Evolutionary conservation across 1,140 invertebrate species (phyloP).

Genomic region (Drosophila ohnishii): DNA sequence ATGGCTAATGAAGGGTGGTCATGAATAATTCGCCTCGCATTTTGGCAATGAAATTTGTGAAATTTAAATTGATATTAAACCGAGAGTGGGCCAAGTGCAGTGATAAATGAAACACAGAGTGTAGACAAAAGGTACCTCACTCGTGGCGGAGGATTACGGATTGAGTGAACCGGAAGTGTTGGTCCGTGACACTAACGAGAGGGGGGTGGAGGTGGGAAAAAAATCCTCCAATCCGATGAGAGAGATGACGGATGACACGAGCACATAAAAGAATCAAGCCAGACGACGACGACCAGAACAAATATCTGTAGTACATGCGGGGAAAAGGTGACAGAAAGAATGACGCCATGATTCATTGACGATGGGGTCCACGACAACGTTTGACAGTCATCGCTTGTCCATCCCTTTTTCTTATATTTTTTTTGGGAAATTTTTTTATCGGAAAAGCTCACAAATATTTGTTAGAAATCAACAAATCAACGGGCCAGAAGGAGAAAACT

Average conservation of each 20-base stretch:
- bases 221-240: conserved; percentile 11
- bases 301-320: conserved; percentile 18
- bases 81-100: conserved; percentile 25
- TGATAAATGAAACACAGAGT: conserved; percentile 27
- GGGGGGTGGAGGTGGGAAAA: not conserved
- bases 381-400: conserved; percentile 62
- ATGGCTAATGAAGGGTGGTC: conserved; percentile 46
- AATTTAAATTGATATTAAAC: conserved; percentile 76
- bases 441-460: conserved; percentile 72
- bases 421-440: conserved; percentile 30
- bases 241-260: conserved; percentile 66
- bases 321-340: conserved; percentile 34
- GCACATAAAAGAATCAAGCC: conserved; percentile 48
- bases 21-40: conserved; percentile 48
- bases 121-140: conserved; percentile 24
- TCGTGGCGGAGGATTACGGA: conserved; percentile 27
- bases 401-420: conserved; percentile 7
- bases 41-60: conserved; percentile 61
- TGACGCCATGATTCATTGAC: conserved; percentile 73
- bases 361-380: conserved; percentile 30
- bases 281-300: conserved; percentile 21
- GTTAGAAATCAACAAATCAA: conserved; percentile 75
- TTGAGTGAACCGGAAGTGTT: conserved; percentile 54
- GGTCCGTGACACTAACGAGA: conserved; percentile 52
- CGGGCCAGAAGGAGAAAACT: conserved; percentile 43